Evolutionary conservation across 2,888 invertebrate species (phyloP), one percentile per base, ranked within the genome.

Genomic region (Tiphia femorata): DNA sequence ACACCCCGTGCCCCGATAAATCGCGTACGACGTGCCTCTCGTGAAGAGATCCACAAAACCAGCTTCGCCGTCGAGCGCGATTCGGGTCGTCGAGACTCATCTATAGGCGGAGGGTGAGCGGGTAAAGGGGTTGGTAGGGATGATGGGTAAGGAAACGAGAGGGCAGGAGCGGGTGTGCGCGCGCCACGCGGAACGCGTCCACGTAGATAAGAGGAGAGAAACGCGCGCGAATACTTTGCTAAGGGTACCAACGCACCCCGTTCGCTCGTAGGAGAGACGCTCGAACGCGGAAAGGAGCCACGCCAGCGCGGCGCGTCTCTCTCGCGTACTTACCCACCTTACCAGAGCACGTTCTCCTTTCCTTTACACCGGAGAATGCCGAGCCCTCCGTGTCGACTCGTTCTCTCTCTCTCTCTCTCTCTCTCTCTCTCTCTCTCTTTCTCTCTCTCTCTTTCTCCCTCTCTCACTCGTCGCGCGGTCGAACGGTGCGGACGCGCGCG

Each of bases 1-100:
- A 79, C 78, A 79, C 77, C 77, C 79, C 78, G 75, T 73, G 73
- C 73, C 76, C 69, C 74, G 75, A 72, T 72, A 77, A 77, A 79
- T 77, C 76, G 74, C 70, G 66, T 70, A 67, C 72, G 74, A 73
- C 76, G 75, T 76, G 72, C 70, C 70, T 66, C 74, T 70, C 71
- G 67, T 71, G 72, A 72, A 69, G 72, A 72, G 72, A 72, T 68
- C 65, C 70, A 68, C 72, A 65, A 68, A 70, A 70, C 71, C 70
- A 66, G 70, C 68, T 59, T 70, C 71, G 70, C 64, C 58, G 70
- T 67, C 67, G 64, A 67, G 70, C 62, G 70, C 63, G 70, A 69
- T 69, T 69, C 69, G 69, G 69, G 72, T 70, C 72, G 70, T 65
- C 70, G 65, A 59, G 62, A 57, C 64, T 71, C 70, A 63, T 66